A percentile compares a stretch with the other conserved stretches of the same genome.
phyloP scores from a whole-genome alignment of 1,140 invertebrate species.

The Antheraea mylitta region DNA sequence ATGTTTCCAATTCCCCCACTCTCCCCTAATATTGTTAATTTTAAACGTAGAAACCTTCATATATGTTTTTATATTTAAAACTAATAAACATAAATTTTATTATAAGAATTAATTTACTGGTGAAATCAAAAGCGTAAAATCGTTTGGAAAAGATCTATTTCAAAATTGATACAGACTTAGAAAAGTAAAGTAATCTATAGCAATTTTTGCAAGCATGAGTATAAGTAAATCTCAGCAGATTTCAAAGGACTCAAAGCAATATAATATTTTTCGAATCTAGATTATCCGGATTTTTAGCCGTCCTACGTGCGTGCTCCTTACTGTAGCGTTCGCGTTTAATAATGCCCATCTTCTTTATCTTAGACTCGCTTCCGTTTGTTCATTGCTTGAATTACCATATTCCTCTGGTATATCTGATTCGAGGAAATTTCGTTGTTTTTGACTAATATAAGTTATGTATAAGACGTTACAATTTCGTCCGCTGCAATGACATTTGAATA shows the following conservation, averaged over 20 bases:
- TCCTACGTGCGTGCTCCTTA: neutral
- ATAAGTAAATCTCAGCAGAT: neutral
- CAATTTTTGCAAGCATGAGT: neutral
- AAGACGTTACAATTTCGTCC: neutral
- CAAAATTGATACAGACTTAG: neutral
- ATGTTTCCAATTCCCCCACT: no score
- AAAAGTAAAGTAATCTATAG: neutral
- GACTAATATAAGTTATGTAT: neutral
- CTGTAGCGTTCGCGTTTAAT: neutral
- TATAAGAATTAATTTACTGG: no score
- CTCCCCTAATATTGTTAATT: no score
- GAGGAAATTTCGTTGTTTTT: conserved; percentile 2
- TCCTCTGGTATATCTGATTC: neutral
- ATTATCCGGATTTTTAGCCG: neutral
- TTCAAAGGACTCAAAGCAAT: neutral
- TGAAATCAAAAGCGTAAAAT: no score
- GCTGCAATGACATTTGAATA: neutral
- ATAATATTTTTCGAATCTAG: neutral
- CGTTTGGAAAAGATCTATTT: neutral
- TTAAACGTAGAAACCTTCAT: no score
- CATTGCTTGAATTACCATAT: conserved; percentile 14
- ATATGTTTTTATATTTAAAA: no score
- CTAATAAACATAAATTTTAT: no score
- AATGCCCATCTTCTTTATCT: conserved; percentile 7
- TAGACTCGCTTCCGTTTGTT: conserved; percentile 9